Evolutionary conservation across 2,888 invertebrate species (phyloP).

Genomic region (Lumbricus terrestris): DNA sequence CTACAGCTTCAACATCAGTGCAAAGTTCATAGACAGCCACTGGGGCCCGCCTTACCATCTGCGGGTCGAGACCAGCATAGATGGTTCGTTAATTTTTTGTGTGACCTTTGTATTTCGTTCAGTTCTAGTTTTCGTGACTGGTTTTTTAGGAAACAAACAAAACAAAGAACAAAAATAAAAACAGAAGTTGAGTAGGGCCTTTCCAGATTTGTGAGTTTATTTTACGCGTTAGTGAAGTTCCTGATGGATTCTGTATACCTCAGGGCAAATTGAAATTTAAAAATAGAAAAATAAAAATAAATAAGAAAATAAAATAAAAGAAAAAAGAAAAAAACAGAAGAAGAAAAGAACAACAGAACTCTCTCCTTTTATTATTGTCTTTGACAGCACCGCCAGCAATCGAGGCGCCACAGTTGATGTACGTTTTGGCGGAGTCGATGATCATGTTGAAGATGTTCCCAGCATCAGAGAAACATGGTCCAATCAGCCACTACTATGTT

Average conservation of each 20-base stretch:
- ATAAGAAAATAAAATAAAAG: no score
- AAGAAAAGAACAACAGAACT: no score
- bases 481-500: constrained; percentile 93
- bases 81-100: constrained; percentile 34
- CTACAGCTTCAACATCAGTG: constrained; percentile 55
- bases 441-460: constrained; percentile 43
- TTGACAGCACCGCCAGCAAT: constrained; percentile 37
- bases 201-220: no score
- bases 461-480: constrained; percentile 96
- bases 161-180: no score
- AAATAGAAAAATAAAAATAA: no score
- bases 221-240: no score
- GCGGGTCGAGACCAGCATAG: constrained; percentile 47
- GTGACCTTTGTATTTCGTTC: not conserved
- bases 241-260: no score
- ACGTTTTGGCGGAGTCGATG: constrained; percentile 29
- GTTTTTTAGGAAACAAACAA: no score
- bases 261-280: no score
- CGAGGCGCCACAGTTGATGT: constrained; percentile 30
- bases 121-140: not conserved
- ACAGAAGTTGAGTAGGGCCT: no score
- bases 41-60: constrained; percentile 45
- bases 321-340: no score
- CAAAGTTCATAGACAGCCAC: constrained; percentile 49
- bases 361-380: no score